Percentiles rank a stretch among this genome's conserved stretches.
These are phyloP conservation scores for Callionymus lyra DNA, from an alignment of 2,113 vertebrate species.

Conservation along the genomic window DNA sequence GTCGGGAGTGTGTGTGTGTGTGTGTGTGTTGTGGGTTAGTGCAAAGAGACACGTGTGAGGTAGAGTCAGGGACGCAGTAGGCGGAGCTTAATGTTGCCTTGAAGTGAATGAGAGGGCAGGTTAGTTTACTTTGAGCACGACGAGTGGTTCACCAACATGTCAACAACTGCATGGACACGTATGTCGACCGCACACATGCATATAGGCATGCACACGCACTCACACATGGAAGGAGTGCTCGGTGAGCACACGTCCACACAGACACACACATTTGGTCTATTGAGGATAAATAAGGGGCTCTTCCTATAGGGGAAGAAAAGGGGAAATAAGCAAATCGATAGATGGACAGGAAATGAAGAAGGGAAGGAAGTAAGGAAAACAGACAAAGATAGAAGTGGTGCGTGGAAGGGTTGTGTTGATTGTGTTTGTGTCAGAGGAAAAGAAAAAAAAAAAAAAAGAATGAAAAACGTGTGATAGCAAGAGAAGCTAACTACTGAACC, in stretches of 20 bases:
- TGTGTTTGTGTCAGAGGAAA: conserved; percentile 21
- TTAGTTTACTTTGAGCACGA: conserved; percentile 66
- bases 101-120: conserved; percentile 71
- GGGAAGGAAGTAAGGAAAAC: conserved; percentile 4
- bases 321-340: conserved; percentile 59
- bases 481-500: conserved; percentile 52
- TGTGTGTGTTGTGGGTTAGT: conserved; percentile 63
- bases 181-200: conserved; percentile 53
- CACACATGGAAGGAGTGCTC: conserved; percentile 54
- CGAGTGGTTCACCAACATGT: conserved; percentile 59
- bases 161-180: conserved; percentile 58
- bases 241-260: conserved; percentile 54
- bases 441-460: conserved; percentile 7
- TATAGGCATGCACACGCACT: conserved; percentile 54
- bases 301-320: conserved; percentile 74
- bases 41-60: conserved; percentile 64
- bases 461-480: conserved; percentile 26
- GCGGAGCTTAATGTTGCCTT: conserved; percentile 66
- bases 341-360: conserved; percentile 28
- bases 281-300: conserved; percentile 65
- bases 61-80: conserved; percentile 62
- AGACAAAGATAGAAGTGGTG: conserved; percentile 8
- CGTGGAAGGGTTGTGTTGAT: conserved; percentile 3
- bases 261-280: conserved; percentile 60
- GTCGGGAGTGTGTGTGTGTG: conserved; percentile 16